Conservation (phyloP, 2,888 invertebrate genomes). For the Acanthosoma haemorrhoidale region DNA sequence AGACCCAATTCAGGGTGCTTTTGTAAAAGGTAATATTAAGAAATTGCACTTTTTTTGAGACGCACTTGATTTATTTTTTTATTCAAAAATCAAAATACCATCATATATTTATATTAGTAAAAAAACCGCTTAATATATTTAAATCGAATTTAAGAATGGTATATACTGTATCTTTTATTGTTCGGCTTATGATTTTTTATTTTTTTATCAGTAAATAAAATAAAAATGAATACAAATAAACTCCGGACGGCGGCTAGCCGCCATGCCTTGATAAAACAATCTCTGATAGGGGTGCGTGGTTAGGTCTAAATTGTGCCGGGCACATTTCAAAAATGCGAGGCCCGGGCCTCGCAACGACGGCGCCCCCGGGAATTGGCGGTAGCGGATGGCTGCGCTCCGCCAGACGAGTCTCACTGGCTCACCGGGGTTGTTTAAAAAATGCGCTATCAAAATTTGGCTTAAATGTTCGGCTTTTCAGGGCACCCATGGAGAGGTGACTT, state of each 20-base stretch:
- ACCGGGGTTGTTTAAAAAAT: conserved; percentile 39
- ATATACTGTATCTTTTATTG: conserved; percentile 37
- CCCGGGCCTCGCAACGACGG: conserved; percentile 34
- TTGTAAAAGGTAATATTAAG: conserved; percentile 20
- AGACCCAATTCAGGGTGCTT: conserved; percentile 8
- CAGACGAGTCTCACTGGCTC: conserved; percentile 44
- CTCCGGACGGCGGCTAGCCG: conserved; percentile 23
- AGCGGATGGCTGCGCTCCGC: conserved; percentile 62
- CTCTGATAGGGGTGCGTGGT: conserved; percentile 25
- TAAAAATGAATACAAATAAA: background rate
- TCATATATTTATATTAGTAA: conserved; percentile 16
- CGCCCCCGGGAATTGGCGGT: conserved; percentile 52
- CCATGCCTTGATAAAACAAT: conserved; percentile 2
- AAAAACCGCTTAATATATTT: conserved; percentile 22
- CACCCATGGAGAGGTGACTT: background rate
- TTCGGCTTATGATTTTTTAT: background rate
- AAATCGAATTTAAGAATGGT: conserved; percentile 18
- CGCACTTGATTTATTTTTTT: conserved; percentile 33
- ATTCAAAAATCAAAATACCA: conserved; percentile 10
- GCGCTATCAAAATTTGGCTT: conserved; percentile 32
- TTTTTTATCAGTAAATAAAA: conserved; percentile 1
- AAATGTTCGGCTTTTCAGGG: background rate
- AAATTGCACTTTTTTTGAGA: conserved; percentile 34
- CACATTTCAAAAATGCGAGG: background rate
- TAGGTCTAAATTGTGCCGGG: conserved; percentile 18